phyloP scores from a whole-genome alignment of 2,113 vertebrate species.

The Lepisosteus osseus region DNA sequence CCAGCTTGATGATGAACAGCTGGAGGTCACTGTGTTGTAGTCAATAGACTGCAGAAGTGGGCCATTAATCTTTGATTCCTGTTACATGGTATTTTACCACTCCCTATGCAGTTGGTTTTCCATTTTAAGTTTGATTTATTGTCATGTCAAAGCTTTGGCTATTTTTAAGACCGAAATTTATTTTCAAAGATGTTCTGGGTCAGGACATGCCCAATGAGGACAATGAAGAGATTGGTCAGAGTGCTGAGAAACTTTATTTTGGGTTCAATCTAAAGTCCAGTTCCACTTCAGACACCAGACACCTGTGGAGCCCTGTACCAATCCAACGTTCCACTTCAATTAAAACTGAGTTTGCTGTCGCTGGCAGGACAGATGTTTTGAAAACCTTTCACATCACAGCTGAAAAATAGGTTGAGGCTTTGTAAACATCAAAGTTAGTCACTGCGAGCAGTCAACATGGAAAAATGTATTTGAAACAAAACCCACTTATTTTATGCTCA shows the following conservation, averaged over 20 bases:
- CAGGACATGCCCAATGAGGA: conserved; percentile 7
- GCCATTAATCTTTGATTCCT: conserved; percentile 40
- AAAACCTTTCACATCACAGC: neutral
- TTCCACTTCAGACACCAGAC: conserved; percentile 6
- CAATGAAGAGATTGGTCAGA: conserved; percentile 18
- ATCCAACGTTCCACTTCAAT: too few species aligned
- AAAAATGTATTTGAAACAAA: neutral
- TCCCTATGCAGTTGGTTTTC: conserved; percentile 37
- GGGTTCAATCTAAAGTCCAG: neutral
- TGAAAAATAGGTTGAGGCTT: conserved; percentile 1
- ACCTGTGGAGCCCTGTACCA: neutral
- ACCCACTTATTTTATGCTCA: neutral
- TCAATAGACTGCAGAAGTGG: conserved; percentile 19
- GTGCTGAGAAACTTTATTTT: conserved; percentile 18
- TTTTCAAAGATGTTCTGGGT: conserved; percentile 18
- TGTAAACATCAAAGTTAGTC: neutral
- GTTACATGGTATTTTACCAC: conserved; percentile 35
- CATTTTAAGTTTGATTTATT: conserved; percentile 39
- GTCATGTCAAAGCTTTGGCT: conserved; percentile 20
- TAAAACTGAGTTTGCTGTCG: neutral
- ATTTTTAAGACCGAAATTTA: conserved; percentile 17
- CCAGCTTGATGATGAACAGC: conserved; percentile 24
- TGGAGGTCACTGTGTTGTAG: conserved; percentile 26
- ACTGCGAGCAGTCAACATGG: neutral
- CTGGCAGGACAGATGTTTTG: neutral